Evolutionary conservation across 2,888 invertebrate species (phyloP), one percentile per base, ranked within the genome.

Genomic region (Limulus polyphemus): DNA sequence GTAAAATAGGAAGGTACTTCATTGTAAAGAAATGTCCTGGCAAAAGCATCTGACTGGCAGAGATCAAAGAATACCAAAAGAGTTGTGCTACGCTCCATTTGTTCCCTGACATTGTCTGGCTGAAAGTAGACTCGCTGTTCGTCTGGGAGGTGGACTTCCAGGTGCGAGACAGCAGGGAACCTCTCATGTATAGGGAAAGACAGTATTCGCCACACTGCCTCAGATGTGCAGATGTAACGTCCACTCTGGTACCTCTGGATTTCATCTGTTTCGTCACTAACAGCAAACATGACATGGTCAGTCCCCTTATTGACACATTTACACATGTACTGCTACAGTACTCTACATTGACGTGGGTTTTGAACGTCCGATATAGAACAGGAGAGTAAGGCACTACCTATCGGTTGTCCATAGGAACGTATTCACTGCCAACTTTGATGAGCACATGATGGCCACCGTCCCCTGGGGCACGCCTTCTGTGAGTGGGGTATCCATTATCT

Each of bases 111-210:
- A n/a, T n/a, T n/a, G n/a, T n/a, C n/a, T n/a, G n/a, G n/a, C n/a
- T n/a, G n/a, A n/a, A n/a, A n/a, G n/a, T n/a, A n/a, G n/a, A n/a
- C n/a, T n/a, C n/a, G n/a, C n/a, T 57, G 9, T 12, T 48, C 47
- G 56, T 62, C 55, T 32, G 32, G 16, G 2, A 63, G 12, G 46
- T 63, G 57, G 10, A 63, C 60, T 58, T 65, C 67, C 55, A 73
- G 67, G 66, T 74, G 71, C 49, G 66, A 57, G 60, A 74, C 71
- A 49, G 70, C 61, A 11, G 72, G 73, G 59, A 67, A 51, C 14
- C 70, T 58, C 16, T 63, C 46, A 7, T 60, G 55, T 1, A 54
- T 46, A 11, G 57, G 49, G 47, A 55, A 47, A 46, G 55, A 14
- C 1, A 62, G 16, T 14, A 59, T 58, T 13, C 56, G 47, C 56